A percentile compares a stretch with the other conserved stretches of the same genome.
Evolutionary conservation across 2,888 invertebrate genomes (phyloP).

Genomic region (Spisula subtruncata): DNA sequence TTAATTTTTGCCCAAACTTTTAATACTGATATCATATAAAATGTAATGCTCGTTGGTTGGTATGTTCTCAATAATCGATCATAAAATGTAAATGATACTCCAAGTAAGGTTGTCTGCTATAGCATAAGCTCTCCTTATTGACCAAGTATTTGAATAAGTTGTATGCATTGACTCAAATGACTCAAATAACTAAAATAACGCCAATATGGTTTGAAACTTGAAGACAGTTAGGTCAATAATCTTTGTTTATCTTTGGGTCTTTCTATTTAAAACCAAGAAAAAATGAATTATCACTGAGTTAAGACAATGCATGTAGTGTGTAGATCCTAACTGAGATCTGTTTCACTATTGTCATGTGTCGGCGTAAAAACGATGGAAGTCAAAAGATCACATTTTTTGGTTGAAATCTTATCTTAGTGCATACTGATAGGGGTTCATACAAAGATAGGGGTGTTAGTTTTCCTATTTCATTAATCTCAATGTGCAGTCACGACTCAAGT

Average conservation of each 20-base stretch:
- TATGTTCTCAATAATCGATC: too few relatives aligned
- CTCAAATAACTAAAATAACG: too few relatives aligned
- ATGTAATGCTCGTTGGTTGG: too few relatives aligned
- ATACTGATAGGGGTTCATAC: neutral
- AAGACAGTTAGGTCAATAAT: too few relatives aligned
- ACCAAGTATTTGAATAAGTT: too few relatives aligned
- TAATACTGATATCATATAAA: too few relatives aligned
- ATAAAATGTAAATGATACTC: too few relatives aligned
- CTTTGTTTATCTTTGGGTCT: neutral
- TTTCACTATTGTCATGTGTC: neutral
- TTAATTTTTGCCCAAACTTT: too few relatives aligned
- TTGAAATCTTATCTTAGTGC: conserved; percentile 8
- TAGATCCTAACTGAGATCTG: neutral
- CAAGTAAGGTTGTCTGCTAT: too few relatives aligned
- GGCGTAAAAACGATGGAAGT: neutral
- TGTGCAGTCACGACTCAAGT: neutral
- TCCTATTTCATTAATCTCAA: neutral
- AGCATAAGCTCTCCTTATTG: too few relatives aligned
- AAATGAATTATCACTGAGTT: neutral
- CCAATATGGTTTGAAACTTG: too few relatives aligned
- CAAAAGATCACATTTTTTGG: neutral
- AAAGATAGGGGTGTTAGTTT: neutral
- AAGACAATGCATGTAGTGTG: neutral
- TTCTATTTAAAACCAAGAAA: neutral
- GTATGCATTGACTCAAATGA: too few relatives aligned